Conservation (phyloP, 2,888 invertebrate genomes). For the Sympetrum striolatum region DNA sequence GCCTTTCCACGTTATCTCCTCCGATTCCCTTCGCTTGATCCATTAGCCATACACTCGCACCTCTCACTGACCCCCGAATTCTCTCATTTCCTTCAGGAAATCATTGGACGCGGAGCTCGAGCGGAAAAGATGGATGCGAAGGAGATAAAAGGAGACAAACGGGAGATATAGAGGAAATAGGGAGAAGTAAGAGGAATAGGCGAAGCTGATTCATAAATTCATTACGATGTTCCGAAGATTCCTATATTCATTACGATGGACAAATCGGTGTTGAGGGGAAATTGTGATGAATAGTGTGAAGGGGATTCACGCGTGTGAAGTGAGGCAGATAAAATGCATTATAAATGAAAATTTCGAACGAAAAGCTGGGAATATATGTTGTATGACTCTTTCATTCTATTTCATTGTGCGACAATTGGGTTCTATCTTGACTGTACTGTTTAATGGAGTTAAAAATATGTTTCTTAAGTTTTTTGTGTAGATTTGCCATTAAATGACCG, state of each 20-base stretch:
- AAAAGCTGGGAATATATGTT: no score
- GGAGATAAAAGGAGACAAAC: neutral
- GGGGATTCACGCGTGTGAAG: no score
- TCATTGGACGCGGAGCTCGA: neutral
- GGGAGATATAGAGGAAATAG: neutral
- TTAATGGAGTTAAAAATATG: no score
- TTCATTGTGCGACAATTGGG: no score
- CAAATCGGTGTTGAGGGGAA: neutral
- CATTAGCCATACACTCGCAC: neutral
- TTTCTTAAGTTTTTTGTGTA: no score
- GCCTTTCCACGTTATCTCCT: neutral
- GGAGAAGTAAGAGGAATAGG: neutral
- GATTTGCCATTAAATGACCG: no score
- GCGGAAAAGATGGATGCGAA: neutral
- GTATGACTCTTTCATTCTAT: no score
- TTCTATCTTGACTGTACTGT: no score
- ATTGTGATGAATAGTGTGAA: neutral
- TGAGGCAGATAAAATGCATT: no score
- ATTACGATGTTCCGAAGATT: neutral
- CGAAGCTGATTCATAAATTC: neutral
- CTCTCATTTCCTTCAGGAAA: constrained; percentile 26
- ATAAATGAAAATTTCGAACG: no score
- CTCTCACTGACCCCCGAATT: neutral
- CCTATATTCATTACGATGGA: neutral
- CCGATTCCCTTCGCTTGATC: neutral